These are phyloP conservation scores for Bothrops jararaca DNA, from an alignment of 2,113 vertebrate genomes.

Conservation along the genomic window DNA sequence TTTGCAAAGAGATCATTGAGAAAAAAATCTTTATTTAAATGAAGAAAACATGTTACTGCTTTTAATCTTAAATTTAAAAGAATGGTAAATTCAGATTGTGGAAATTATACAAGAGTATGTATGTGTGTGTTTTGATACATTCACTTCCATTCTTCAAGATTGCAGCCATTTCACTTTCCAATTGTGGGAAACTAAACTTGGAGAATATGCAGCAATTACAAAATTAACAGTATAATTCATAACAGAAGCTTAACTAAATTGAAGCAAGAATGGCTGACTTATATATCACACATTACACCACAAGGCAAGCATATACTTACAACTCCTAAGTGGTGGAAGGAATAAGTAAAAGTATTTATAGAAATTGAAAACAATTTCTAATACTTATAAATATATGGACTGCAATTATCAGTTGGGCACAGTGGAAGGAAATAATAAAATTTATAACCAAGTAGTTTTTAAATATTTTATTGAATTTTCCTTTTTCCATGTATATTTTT, in stretches of 20 bases:
- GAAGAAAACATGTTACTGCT: background rate
- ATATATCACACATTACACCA: background rate
- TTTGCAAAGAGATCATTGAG: background rate
- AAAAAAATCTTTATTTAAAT: background rate
- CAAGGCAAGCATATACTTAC: background rate
- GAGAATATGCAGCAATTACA: background rate
- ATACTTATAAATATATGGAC: background rate
- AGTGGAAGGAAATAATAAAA: background rate
- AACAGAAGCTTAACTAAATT: background rate
- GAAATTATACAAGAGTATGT: background rate
- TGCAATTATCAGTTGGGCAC: background rate
- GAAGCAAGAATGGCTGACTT: background rate
- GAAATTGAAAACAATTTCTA: no score
- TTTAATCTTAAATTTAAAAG: background rate
- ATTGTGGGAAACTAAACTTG: background rate
- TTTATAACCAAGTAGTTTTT: background rate
- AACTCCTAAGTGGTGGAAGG: background rate
- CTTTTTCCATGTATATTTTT: background rate
- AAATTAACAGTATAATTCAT: background rate
- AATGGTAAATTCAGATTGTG: background rate
- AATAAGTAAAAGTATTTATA: background rate
- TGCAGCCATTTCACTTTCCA: background rate
- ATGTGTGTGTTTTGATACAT: background rate
- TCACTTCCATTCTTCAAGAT: background rate
- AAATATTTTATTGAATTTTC: background rate